Percentiles rank a stretch among this genome's conserved stretches.
Evolutionary conservation across 2,113 vertebrate species (phyloP).

Genomic region (Ursus arctos): DNA sequence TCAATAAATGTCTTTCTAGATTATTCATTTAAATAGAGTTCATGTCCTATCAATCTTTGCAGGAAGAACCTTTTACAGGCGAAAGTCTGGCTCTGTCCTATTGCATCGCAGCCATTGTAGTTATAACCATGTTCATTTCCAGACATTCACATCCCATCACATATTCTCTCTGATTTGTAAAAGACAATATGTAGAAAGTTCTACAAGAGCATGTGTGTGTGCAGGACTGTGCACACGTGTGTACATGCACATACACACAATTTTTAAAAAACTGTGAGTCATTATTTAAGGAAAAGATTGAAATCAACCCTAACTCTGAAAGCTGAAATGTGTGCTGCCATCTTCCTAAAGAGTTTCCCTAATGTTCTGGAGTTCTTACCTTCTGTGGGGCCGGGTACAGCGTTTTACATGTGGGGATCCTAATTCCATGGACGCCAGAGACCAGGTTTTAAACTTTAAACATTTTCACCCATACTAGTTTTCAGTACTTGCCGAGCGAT

Average conservation of each 20-base stretch:
- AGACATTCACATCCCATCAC: background rate
- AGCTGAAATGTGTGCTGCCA: background rate
- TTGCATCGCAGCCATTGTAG: background rate
- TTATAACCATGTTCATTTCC: background rate
- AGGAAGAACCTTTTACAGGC: background rate
- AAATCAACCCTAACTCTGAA: background rate
- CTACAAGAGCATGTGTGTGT: background rate
- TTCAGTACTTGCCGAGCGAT: background rate
- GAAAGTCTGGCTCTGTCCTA: background rate
- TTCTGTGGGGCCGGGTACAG: background rate
- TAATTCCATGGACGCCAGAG: background rate
- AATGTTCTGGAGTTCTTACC: background rate
- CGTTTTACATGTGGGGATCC: background rate
- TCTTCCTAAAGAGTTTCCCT: background rate
- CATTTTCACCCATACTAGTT: background rate
- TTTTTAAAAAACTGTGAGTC: background rate
- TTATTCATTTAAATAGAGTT: background rate
- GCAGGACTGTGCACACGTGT: background rate
- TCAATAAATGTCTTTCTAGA: background rate
- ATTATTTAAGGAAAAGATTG: background rate
- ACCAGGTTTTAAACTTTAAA: background rate
- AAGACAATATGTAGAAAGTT: background rate
- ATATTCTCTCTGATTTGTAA: background rate
- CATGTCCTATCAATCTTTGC: background rate
- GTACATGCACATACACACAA: no score